Percentiles rank a stretch among this genome's conserved stretches.
phyloP scores from a whole-genome alignment of 2,888 invertebrate species.

The Colletes collaris region DNA sequence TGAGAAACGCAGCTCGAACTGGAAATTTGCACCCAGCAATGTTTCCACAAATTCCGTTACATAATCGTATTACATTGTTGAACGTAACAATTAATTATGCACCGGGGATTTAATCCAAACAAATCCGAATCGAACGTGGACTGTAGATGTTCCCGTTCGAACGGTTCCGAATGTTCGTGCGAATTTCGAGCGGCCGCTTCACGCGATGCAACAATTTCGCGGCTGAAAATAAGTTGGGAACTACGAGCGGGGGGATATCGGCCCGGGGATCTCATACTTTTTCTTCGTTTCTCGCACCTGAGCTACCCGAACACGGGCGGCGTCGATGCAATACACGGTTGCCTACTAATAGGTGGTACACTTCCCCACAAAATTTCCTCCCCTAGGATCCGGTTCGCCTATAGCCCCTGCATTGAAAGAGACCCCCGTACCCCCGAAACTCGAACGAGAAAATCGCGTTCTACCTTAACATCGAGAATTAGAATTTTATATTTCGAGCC shows the following conservation, averaged over 20 bases:
- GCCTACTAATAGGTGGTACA: conserved; percentile 74
- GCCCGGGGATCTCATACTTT: conserved; percentile 35
- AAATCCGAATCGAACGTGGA: not conserved
- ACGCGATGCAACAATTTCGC: conserved; percentile 10
- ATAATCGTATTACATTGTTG: too few species aligned
- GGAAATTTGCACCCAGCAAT: too few species aligned
- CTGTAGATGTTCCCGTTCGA: conserved; percentile 15
- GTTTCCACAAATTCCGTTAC: too few species aligned
- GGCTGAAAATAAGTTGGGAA: conserved; percentile 15
- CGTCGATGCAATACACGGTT: conserved; percentile 69
- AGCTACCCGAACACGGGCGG: conserved; percentile 68
- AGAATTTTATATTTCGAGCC: not conserved
- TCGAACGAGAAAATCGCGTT: conserved; percentile 5
- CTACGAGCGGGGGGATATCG: conserved; percentile 3
- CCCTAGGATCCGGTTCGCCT: conserved; percentile 30
- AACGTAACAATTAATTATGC: too few species aligned
- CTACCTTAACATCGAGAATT: not conserved
- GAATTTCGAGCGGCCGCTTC: not conserved
- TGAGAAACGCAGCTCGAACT: too few species aligned
- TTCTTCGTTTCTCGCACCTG: conserved; percentile 65
- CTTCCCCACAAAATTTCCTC: conserved; percentile 53
- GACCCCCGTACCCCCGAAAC: conserved; percentile 19
- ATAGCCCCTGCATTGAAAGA: conserved; percentile 62
- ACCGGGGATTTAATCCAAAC: not conserved
- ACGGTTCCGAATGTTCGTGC: not conserved